Conservation (phyloP, 2,113 vertebrate species). For the Crotophaga sulcirostris region DNA sequence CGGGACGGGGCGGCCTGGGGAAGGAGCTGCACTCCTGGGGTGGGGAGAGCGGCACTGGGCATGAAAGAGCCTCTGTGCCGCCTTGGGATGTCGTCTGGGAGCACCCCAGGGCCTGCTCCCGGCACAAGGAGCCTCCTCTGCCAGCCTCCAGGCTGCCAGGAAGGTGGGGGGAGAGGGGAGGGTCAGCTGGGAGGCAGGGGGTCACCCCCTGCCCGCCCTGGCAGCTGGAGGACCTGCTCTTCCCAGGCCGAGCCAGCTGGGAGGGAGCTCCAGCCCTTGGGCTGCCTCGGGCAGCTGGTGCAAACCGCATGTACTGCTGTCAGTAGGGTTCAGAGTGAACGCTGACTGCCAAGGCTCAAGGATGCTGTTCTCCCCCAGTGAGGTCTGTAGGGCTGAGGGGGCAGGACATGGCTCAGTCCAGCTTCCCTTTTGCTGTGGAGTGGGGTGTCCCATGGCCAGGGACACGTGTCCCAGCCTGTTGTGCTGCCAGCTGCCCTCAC, state of each 20-base stretch:
- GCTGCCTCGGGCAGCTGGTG: neutral
- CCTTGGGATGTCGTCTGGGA: neutral
- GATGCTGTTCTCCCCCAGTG: neutral
- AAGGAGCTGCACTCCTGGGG: neutral
- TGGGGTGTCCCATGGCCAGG: neutral
- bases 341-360: neutral
- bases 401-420: neutral
- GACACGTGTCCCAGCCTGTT: neutral
- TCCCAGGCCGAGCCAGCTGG: neutral
- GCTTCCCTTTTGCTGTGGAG: neutral
- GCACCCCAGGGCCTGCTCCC: neutral
- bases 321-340: neutral
- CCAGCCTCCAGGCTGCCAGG: neutral
- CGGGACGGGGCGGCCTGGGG: neutral
- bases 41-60: neutral
- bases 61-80: neutral
- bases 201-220: fast-evolving
- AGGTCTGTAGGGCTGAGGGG: fast-evolving
- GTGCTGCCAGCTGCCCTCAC: neutral
- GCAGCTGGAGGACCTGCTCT: neutral
- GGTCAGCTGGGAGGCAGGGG: neutral
- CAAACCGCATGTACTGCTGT: neutral
- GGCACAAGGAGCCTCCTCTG: neutral
- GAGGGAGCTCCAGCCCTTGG: neutral
- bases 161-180: neutral